These are phyloP conservation scores for Microctenopoma steveboyesi DNA, from an alignment of 2,797 vertebrate genomes.

Conservation along the genomic window DNA sequence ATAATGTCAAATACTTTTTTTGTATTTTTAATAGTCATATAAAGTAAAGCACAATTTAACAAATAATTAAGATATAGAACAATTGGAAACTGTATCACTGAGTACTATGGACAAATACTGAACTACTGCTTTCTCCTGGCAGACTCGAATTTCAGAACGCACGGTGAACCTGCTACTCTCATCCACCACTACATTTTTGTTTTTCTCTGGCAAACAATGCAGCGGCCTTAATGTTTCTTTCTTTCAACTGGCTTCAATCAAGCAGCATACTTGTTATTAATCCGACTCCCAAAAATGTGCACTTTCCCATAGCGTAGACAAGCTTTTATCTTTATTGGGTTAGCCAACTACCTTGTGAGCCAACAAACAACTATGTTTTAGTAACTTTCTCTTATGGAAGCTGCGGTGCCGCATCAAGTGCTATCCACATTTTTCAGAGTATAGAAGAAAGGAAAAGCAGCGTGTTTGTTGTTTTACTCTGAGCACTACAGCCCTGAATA, in stretches of 20 bases:
- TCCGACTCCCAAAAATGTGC: conserved; percentile 28
- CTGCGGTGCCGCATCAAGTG: conserved; percentile 16
- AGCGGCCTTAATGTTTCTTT: conserved; percentile 42
- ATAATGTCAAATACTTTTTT: conserved; percentile 38
- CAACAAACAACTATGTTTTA: conserved; percentile 35
- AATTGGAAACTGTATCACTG: neutral
- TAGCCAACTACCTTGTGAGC: conserved; percentile 23
- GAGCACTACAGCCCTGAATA: conserved; percentile 16
- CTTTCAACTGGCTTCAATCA: conserved; percentile 50
- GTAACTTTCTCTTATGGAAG: conserved; percentile 30
- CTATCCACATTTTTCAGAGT: conserved; percentile 21
- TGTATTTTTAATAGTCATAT: conserved; percentile 29
- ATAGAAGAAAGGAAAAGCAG: conserved; percentile 32
- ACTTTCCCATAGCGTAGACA: conserved; percentile 16
- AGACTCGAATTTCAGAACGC: conserved; percentile 10
- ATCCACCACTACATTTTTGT: neutral
- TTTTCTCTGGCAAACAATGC: conserved; percentile 38
- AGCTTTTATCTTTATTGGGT: conserved; percentile 37
- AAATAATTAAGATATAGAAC: neutral
- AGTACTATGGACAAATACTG: conserved; percentile 4
- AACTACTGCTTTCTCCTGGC: neutral
- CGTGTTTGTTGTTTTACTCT: conserved; percentile 30
- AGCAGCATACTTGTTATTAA: conserved; percentile 31
- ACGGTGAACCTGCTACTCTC: conserved; percentile 1
- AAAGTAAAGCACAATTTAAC: neutral